Conservation (phyloP, 2,113 vertebrate species). For the Morone chrysops region DNA sequence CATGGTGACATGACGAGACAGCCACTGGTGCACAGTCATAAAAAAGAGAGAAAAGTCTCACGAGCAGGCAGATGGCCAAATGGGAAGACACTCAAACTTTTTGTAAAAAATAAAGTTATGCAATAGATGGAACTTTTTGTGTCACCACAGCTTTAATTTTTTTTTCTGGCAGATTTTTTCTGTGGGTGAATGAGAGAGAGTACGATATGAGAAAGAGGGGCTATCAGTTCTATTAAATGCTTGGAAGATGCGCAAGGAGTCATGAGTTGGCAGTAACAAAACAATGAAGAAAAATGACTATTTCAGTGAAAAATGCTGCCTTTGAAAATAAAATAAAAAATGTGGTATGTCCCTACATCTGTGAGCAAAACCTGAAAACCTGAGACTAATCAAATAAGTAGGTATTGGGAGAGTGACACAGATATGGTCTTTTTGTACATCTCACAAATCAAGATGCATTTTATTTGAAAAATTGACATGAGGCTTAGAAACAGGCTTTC, state of each 20-base stretch:
- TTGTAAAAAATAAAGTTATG: neutral
- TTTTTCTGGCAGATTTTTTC: conserved; percentile 25
- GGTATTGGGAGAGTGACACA: conserved; percentile 39
- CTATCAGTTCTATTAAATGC: conserved; percentile 9
- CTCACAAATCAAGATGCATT: neutral
- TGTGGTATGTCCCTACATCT: conserved; percentile 39
- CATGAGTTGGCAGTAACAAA: conserved; percentile 38
- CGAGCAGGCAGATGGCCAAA: conserved; percentile 40
- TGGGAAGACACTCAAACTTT: conserved; percentile 12
- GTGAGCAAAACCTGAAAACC: conserved; percentile 13
- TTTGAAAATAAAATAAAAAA: conserved; percentile 33
- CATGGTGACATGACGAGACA: conserved; percentile 68
- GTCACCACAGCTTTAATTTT: conserved; percentile 28
- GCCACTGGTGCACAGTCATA: conserved; percentile 69
- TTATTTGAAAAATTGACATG: neutral
- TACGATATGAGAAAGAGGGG: conserved; percentile 8
- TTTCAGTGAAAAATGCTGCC: conserved; percentile 25
- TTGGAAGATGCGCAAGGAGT: conserved; percentile 17
- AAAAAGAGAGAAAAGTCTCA: conserved; percentile 76
- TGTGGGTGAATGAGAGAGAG: conserved; percentile 1
- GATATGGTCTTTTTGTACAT: neutral
- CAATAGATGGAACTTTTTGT: conserved; percentile 35
- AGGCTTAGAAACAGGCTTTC: neutral
- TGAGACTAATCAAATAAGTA: conserved; percentile 18
- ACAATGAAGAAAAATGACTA: conserved; percentile 16